Evolutionary conservation across 64 coral and sea anemone genomes (phyloP).

Genomic region (Platygyra sinensis): DNA sequence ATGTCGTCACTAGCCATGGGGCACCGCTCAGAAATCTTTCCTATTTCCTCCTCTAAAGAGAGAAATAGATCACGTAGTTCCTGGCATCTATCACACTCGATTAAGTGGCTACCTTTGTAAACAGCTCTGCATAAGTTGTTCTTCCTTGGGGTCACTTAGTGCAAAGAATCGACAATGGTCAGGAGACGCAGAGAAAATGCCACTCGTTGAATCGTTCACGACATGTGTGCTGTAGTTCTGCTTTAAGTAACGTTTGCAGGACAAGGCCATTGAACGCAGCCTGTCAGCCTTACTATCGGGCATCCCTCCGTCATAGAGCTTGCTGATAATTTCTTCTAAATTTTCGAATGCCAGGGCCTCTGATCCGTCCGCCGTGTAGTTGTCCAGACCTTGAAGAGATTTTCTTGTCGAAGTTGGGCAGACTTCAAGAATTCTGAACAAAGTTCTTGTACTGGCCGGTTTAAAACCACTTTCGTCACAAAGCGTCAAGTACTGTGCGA

Average conservation of each 20-base stretch:
- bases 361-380: conserved; percentile 42
- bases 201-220: conserved; percentile 29
- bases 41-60: no score
- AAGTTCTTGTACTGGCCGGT: conserved; percentile 45
- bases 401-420: conserved; percentile 35
- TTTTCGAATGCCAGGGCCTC: conserved; percentile 46
- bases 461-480: conserved; percentile 55
- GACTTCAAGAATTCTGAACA: conserved; percentile 68
- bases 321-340: conserved; percentile 33
- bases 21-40: neutral
- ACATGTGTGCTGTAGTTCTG: conserved; percentile 31
- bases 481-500: conserved; percentile 42
- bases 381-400: conserved; percentile 63
- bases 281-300: conserved; percentile 24
- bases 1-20: neutral
- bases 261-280: neutral
- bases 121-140: conserved; percentile 1
- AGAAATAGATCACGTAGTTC: conserved; percentile 17
- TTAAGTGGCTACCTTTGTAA: neutral
- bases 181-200: conserved; percentile 1
- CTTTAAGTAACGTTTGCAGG: conserved; percentile 32
- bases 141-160: conserved; percentile 37
- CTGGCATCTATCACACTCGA: neutral
- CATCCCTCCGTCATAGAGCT: conserved; percentile 26
- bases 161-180: conserved; percentile 60